Evolutionary conservation across 92 coral and sea anemone genomes (phyloP).

Genomic region (Paramuricea clavata): DNA sequence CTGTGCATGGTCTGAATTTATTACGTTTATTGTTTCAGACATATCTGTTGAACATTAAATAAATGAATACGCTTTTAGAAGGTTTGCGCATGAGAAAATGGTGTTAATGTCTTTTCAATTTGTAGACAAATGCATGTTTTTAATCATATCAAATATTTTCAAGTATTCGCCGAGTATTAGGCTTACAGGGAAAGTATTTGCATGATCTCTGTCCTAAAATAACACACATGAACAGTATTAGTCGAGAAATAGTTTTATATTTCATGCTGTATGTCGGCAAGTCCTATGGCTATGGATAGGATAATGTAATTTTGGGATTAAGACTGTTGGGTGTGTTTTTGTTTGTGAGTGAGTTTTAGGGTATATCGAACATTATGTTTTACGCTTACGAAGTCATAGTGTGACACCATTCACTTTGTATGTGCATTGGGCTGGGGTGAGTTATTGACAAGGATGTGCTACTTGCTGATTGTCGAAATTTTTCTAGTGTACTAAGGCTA

Average conservation of each 20-base stretch:
- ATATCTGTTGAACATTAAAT: neutral
- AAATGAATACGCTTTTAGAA: neutral
- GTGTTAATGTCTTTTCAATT: neutral
- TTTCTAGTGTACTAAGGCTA: neutral
- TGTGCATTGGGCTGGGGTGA: neutral
- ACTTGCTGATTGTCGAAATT: neutral
- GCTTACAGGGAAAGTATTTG: neutral
- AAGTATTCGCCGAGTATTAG: neutral
- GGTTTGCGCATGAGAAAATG: neutral
- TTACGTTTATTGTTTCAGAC: neutral
- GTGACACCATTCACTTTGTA: neutral
- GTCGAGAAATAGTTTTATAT: neutral
- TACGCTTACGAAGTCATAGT: neutral
- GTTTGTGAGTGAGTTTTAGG: neutral
- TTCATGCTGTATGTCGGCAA: neutral
- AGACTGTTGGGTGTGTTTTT: neutral
- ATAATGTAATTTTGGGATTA: neutral
- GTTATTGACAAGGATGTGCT: neutral
- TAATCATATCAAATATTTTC: conserved; percentile 3
- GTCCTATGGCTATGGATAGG: neutral
- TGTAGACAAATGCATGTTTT: neutral
- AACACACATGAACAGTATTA: neutral
- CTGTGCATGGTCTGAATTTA: neutral
- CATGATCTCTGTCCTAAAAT: conserved; percentile 13
- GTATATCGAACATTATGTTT: neutral